phyloP scores from a whole-genome alignment of 35 echinoderm and acorn worm species.

The Holothuria glaberrima region DNA sequence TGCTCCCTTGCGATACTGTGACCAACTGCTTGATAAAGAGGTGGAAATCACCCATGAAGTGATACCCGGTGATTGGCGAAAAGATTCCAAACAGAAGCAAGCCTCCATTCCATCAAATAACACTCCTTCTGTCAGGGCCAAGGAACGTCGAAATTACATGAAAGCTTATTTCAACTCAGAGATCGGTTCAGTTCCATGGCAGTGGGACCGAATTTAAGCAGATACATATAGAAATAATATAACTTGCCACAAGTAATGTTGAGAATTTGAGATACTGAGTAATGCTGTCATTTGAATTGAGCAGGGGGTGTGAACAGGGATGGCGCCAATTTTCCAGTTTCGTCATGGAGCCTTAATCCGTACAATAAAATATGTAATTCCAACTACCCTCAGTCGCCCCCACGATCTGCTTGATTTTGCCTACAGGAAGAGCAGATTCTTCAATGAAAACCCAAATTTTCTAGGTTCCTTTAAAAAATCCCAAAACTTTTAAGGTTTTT shows the following conservation, averaged over 20 bases:
- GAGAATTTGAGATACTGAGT: no score
- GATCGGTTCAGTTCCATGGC: conserved; percentile 7
- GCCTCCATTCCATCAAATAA: conserved; percentile 28
- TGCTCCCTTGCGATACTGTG: conserved; percentile 7
- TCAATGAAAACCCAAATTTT: no score
- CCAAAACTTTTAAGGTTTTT: background rate
- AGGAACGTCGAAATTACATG: conserved; percentile 28
- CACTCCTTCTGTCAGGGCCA: conserved; percentile 9
- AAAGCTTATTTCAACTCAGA: conserved; percentile 19
- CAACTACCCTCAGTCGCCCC: no score
- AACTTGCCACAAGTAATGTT: no score
- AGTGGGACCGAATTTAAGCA: conserved; percentile 22
- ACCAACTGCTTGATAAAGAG: conserved; percentile 19
- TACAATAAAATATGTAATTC: no score
- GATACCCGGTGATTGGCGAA: conserved; percentile 18
- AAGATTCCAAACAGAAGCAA: conserved; percentile 3
- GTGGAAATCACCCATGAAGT: conserved; percentile 19
- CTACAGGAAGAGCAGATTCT: no score
- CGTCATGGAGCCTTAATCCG: no score
- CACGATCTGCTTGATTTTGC: no score
- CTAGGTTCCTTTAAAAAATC: no score
- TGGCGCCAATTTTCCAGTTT: no score
- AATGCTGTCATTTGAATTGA: no score
- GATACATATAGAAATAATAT: background rate
- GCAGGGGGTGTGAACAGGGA: no score